Conservation (phyloP, 2,888 invertebrate species). For the Troides aeacus region DNA sequence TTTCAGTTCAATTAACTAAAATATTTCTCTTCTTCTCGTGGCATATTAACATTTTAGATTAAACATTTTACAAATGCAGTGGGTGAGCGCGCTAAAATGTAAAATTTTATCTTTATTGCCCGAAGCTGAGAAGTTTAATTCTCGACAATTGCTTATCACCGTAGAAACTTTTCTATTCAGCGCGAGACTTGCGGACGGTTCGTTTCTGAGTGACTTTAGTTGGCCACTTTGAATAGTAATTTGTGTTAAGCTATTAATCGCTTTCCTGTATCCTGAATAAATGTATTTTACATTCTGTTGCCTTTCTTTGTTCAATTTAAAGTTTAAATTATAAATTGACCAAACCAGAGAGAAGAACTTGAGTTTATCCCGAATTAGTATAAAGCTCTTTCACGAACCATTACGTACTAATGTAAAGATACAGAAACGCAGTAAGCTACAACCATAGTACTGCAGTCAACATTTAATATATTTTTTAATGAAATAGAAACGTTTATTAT, state of each 20-base stretch:
- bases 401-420: too few relatives aligned
- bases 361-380: too few relatives aligned
- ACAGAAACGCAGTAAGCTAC: too few relatives aligned
- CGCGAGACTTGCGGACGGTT: slow-evolving; percentile 23
- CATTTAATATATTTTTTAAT: too few relatives aligned
- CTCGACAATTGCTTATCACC: slow-evolving; percentile 31
- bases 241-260: slow-evolving; percentile 6
- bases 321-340: background rate
- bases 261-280: background rate
- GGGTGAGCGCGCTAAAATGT: slow-evolving; percentile 24
- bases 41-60: slow-evolving; percentile 20
- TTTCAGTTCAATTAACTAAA: background rate
- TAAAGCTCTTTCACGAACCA: too few relatives aligned
- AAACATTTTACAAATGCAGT: slow-evolving; percentile 25
- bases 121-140: slow-evolving; percentile 29
- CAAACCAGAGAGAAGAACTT: background rate
- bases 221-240: slow-evolving; percentile 22
- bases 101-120: slow-evolving; percentile 28
- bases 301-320: background rate
- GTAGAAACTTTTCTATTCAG: slow-evolving; percentile 27
- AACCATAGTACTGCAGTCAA: too few relatives aligned
- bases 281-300: background rate
- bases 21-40: background rate
- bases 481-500: too few relatives aligned
- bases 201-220: slow-evolving; percentile 23